These are phyloP conservation scores for Vanessa cardui DNA, from an alignment of 2,888 invertebrate genomes.

Conservation along the genomic window DNA sequence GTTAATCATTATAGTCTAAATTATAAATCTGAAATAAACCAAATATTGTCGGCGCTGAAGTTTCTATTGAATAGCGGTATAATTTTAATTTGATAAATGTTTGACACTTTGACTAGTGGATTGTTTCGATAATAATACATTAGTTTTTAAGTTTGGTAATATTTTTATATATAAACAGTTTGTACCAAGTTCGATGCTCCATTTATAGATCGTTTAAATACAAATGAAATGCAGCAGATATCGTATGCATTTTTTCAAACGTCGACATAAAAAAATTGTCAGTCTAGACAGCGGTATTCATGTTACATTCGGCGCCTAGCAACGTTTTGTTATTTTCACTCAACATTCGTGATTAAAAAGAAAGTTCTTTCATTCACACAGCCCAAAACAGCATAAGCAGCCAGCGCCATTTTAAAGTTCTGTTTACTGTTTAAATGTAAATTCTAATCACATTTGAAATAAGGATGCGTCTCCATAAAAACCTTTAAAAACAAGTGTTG, in stretches of 20 bases:
- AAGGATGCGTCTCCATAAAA: background rate
- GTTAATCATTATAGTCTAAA: background rate
- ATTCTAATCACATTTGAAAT: slow-evolving; percentile 10
- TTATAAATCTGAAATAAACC: background rate
- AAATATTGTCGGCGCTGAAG: background rate
- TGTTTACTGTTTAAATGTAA: slow-evolving; percentile 12
- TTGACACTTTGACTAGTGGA: too few relatives aligned
- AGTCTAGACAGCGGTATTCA: slow-evolving; percentile 33
- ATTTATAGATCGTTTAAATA: slow-evolving; percentile 3
- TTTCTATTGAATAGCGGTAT: too few relatives aligned
- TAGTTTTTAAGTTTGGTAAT: too few relatives aligned
- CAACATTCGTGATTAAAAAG: slow-evolving; percentile 29
- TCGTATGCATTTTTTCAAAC: slow-evolving; percentile 23
- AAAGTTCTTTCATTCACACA: slow-evolving; percentile 26
- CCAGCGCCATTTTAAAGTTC: slow-evolving; percentile 7
- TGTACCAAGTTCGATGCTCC: background rate
- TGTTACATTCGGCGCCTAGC: slow-evolving; percentile 26
- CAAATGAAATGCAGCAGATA: slow-evolving; percentile 8
- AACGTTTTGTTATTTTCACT: slow-evolving; percentile 28
- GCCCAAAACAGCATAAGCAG: slow-evolving; percentile 18
- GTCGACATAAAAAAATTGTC: slow-evolving; percentile 25
- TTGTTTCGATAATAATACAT: too few relatives aligned
- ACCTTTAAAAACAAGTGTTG: background rate
- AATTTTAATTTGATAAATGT: background rate
- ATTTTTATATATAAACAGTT: background rate